Percentiles rank a stretch among this genome's conserved stretches.
phyloP scores from a whole-genome alignment of 2,113 vertebrate species.

The Australoheros scitulus region DNA sequence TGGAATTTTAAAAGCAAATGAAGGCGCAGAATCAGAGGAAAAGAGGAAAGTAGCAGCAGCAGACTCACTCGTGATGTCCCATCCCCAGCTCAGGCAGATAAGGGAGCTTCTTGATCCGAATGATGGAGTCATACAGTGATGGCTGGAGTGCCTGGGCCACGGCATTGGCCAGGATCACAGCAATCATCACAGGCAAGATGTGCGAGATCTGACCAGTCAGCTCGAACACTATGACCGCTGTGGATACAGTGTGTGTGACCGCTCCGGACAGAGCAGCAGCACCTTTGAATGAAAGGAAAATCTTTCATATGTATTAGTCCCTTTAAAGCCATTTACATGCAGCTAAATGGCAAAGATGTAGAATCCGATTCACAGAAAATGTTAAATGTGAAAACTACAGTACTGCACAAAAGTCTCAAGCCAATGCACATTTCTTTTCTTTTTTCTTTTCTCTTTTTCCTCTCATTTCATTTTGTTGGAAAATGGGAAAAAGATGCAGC shows the following conservation, averaged over 20 bases:
- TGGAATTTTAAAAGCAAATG: not conserved
- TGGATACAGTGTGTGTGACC: slow-evolving; percentile 98
- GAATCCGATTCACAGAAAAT: not conserved
- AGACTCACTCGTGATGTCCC: slow-evolving; percentile 94
- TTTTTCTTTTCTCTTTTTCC: no score
- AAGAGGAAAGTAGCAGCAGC: not conserved
- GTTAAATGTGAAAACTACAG: not conserved
- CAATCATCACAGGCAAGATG: slow-evolving; percentile 98
- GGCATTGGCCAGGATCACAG: slow-evolving; percentile 95
- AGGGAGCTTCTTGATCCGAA: slow-evolving; percentile 98
- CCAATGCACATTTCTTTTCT: no score
- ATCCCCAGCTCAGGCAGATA: slow-evolving; percentile 97
- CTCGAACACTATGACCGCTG: slow-evolving; percentile 97
- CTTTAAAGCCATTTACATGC: not conserved
- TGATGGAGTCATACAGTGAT: slow-evolving; percentile 98
- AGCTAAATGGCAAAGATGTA: not conserved
- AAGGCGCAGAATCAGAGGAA: not conserved
- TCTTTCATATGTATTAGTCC: not conserved
- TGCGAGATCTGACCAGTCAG: slow-evolving; percentile 98
- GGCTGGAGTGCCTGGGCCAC: slow-evolving; percentile 97
- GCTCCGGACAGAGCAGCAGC: slow-evolving; percentile 93
- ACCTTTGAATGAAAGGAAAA: slow-evolving; percentile 75
- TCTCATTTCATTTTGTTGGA: no score
- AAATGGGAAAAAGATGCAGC: no score
- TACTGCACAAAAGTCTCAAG: no score